Conservation (phyloP, 1,140 invertebrate genomes). For the Hyphantria cunea region DNA sequence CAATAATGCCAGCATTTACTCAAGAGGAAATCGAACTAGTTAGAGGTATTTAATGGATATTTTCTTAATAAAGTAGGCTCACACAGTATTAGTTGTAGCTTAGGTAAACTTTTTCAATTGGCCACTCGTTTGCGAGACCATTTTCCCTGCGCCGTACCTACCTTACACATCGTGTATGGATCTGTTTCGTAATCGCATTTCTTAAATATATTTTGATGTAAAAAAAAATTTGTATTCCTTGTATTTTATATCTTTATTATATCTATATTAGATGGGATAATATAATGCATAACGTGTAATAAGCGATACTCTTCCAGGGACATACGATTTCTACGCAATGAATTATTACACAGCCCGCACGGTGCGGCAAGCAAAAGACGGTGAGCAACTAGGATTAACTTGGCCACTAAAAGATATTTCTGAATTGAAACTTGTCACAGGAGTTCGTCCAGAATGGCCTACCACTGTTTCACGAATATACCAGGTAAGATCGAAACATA, state of each 20-base stretch:
- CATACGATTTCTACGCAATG: constrained; percentile 45
- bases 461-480: neutral
- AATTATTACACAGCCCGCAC: constrained; percentile 47
- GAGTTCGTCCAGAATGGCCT: neutral
- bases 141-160: no score
- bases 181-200: no score
- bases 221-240: no score
- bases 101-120: no score
- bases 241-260: no score
- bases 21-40: constrained; percentile 58
- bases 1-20: constrained; percentile 69
- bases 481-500: no score
- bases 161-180: no score
- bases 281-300: neutral
- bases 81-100: no score
- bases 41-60: constrained; percentile 35
- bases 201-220: no score
- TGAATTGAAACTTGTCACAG: constrained; percentile 29
- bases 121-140: no score
- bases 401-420: constrained; percentile 28
- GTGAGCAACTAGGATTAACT: constrained; percentile 20
- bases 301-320: constrained; percentile 33
- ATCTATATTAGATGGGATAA: no score
- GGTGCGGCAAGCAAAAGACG: constrained; percentile 26
- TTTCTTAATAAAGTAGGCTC: no score